phyloP scores from a whole-genome alignment of 37 sponge, comb jelly and placozoan genomes.

The Axinella damicornis region DNA sequence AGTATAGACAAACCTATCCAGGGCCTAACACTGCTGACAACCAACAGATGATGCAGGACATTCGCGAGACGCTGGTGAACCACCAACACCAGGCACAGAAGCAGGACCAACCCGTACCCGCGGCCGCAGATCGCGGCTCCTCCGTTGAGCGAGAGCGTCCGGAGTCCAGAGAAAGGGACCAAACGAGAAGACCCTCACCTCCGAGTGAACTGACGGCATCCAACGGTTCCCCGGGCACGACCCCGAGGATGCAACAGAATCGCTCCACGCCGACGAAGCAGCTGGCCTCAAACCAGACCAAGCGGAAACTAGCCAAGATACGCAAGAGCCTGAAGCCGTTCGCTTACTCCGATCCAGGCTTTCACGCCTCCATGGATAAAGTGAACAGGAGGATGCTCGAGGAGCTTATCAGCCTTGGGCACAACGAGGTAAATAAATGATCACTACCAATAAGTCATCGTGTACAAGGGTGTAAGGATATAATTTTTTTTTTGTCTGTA shows the following conservation, averaged over 20 bases:
- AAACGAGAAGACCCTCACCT: slow-evolving; percentile 13
- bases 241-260: slow-evolving; percentile 30
- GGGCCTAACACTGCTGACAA: slow-evolving; percentile 54
- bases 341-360: slow-evolving; percentile 56
- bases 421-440: slow-evolving; percentile 52
- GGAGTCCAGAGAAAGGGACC: slow-evolving; percentile 26
- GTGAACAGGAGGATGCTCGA: slow-evolving; percentile 59
- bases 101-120: background rate
- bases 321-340: slow-evolving; percentile 42
- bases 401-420: slow-evolving; percentile 56
- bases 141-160: slow-evolving; percentile 6
- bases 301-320: slow-evolving; percentile 42
- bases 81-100: background rate
- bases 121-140: too few relatives aligned
- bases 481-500: too few relatives aligned
- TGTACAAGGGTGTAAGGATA: too few relatives aligned
- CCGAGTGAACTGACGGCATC: background rate
- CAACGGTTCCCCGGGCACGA: slow-evolving; percentile 31
- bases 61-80: slow-evolving; percentile 24
- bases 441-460: too few relatives aligned
- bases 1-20: slow-evolving; percentile 43
- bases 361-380: slow-evolving; percentile 36
- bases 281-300: slow-evolving; percentile 34
- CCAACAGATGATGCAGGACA: slow-evolving; percentile 64
- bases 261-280: slow-evolving; percentile 60